These are phyloP conservation scores for Hippocampus zosterae DNA, from an alignment of 2,113 vertebrate species.

Conservation along the genomic window DNA sequence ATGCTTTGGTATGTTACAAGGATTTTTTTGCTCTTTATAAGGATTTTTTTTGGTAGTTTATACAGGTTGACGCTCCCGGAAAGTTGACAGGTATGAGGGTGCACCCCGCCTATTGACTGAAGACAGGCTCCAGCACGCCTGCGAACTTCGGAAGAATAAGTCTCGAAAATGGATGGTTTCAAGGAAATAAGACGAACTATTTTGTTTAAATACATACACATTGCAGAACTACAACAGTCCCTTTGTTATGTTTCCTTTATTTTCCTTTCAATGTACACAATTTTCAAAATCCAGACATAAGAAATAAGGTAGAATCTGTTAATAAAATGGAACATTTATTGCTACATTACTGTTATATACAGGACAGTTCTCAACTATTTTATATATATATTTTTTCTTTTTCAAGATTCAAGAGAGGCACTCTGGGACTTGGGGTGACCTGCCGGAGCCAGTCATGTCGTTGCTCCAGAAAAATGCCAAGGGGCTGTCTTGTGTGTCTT, in stretches of 20 bases:
- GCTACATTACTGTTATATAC: conserved; percentile 96
- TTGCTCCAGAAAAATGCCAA: conserved; percentile 53
- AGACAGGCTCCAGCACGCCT: not conserved
- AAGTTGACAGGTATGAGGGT: too few relatives aligned
- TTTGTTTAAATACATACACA: conserved; percentile 49
- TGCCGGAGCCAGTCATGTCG: conserved; percentile 47
- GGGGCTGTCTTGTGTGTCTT: conserved; percentile 43
- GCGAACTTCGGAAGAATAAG: too few relatives aligned
- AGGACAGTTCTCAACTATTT: conserved; percentile 85
- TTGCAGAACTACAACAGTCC: conserved; percentile 57
- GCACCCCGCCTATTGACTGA: too few relatives aligned
- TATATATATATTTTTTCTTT: conserved; percentile 69
- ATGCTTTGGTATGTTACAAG: too few relatives aligned
- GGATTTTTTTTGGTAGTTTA: too few relatives aligned
- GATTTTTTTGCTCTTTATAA: too few relatives aligned
- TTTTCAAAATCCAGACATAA: conserved; percentile 80
- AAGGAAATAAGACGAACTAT: not conserved
- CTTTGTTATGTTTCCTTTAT: conserved; percentile 76
- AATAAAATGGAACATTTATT: conserved; percentile 95
- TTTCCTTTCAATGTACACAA: conserved; percentile 78
- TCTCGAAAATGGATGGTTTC: not conserved
- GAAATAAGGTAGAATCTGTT: conserved; percentile 81
- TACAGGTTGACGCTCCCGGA: too few relatives aligned
- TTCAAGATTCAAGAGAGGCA: conserved; percentile 57
- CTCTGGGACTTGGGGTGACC: conserved; percentile 59